A percentile compares a stretch with the other conserved stretches of the same genome.
These are phyloP conservation scores for Ceraclea dissimilis DNA, from an alignment of 2,888 invertebrate genomes.

Conservation along the genomic window DNA sequence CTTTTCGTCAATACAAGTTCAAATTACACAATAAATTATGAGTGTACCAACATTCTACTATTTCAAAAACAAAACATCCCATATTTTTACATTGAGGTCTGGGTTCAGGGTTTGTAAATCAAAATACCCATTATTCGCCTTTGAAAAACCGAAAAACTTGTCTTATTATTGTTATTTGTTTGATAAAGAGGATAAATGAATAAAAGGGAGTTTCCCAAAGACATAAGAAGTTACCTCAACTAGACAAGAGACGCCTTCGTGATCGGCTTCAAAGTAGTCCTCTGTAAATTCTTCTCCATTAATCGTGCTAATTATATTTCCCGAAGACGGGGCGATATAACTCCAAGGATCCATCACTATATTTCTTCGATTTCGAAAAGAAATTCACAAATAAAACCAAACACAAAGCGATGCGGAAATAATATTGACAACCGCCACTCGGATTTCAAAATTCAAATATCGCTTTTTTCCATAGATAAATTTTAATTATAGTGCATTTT, in stretches of 20 bases:
- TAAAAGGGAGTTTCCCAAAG: no score
- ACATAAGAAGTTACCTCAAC: background rate
- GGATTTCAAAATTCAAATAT: slow-evolving; percentile 11
- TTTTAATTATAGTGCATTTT: no score
- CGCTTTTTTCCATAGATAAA: background rate
- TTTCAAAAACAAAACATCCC: no score
- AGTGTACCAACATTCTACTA: no score
- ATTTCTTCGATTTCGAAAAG: background rate
- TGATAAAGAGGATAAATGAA: no score
- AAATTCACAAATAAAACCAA: background rate
- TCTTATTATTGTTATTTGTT: no score
- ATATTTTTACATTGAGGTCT: no score
- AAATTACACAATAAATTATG: no score
- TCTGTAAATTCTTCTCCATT: slow-evolving; percentile 14
- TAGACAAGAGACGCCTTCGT: slow-evolving; percentile 9
- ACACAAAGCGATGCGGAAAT: background rate
- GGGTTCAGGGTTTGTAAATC: no score
- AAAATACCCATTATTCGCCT: no score
- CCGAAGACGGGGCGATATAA: slow-evolving; percentile 16
- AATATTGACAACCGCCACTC: slow-evolving; percentile 10
- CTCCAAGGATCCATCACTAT: slow-evolving; percentile 17
- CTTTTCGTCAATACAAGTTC: no score
- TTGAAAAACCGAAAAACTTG: no score
- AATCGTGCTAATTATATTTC: slow-evolving; percentile 12
- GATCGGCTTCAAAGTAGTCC: slow-evolving; percentile 16